phyloP scores from a whole-genome alignment of 2,888 invertebrate species.

The Hirtodrosophila alboralis region DNA sequence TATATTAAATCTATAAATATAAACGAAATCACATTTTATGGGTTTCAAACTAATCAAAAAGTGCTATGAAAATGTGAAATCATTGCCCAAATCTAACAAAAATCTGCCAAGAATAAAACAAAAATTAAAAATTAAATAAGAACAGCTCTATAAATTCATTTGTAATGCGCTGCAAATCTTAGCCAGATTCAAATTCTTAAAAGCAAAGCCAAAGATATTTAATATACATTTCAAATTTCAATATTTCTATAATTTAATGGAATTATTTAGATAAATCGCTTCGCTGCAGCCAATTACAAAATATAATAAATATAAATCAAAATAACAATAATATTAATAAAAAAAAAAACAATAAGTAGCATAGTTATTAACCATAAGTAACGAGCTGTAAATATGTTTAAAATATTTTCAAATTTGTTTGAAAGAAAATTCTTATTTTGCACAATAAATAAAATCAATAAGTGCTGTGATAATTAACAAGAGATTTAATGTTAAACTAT shows the following conservation, averaged over 20 bases:
- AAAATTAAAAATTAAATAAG: constrained; percentile 30
- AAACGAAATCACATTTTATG: constrained; percentile 54
- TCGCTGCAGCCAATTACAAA: constrained; percentile 19
- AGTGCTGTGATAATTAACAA: constrained; percentile 81
- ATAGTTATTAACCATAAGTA: constrained; percentile 30
- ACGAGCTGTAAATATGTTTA: constrained; percentile 47
- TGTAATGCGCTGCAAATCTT: constrained; percentile 23
- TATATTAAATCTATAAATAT: constrained; percentile 1
- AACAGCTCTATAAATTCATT: constrained; percentile 29
- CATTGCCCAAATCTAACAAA: constrained; percentile 75
- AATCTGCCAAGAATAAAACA: constrained; percentile 62
- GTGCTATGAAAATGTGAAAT: constrained; percentile 39
- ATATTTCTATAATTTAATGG: constrained; percentile 21
- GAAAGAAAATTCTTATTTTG: constrained; percentile 64
- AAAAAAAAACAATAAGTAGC: constrained; percentile 36
- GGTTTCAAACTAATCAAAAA: constrained; percentile 47
- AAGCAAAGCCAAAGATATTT: constrained; percentile 52
- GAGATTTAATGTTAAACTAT: constrained; percentile 39
- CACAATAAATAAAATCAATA: constrained; percentile 75
- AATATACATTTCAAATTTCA: constrained; percentile 15
- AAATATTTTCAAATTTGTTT: constrained; percentile 30
- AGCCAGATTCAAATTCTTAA: constrained; percentile 35
- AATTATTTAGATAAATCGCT: constrained; percentile 29
- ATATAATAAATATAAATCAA: constrained; percentile 8
- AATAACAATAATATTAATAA: constrained; percentile 1